phyloP scores from a whole-genome alignment of 2,797 vertebrate species.

The Urosaurus nigricauda region DNA sequence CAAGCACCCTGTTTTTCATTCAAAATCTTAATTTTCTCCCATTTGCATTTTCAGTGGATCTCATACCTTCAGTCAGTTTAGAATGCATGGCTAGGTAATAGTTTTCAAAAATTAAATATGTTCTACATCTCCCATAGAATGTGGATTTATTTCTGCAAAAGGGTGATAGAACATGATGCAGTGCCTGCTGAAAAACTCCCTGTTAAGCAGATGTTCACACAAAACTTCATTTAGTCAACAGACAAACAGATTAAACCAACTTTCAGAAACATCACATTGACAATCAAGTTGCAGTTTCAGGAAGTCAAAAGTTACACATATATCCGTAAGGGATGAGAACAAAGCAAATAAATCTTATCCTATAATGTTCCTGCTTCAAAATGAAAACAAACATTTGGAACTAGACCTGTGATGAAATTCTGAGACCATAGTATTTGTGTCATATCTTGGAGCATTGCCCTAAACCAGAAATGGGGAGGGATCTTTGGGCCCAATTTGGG shows the following conservation, averaged over 20 bases:
- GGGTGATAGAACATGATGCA: background rate
- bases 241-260: constrained; percentile 18
- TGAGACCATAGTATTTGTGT: too few species aligned
- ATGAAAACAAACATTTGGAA: background rate
- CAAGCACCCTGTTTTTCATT: background rate
- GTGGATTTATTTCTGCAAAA: background rate
- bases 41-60: background rate
- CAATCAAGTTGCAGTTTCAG: background rate
- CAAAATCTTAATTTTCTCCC: background rate
- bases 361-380: background rate
- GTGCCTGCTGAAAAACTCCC: background rate
- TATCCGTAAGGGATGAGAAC: background rate
- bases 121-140: background rate
- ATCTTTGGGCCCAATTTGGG: too few species aligned
- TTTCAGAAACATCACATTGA: background rate
- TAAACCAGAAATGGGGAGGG: too few species aligned
- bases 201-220: background rate
- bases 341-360: background rate
- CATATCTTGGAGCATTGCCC: too few species aligned
- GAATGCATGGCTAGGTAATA: background rate
- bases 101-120: background rate
- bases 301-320: background rate
- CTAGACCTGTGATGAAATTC: too few species aligned
- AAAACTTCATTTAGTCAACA: background rate
- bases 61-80: background rate